A percentile compares a stretch with the other conserved stretches of the same genome.
Evolutionary conservation across 2,888 invertebrate species (phyloP).

Genomic region (Plebejus anna): DNA sequence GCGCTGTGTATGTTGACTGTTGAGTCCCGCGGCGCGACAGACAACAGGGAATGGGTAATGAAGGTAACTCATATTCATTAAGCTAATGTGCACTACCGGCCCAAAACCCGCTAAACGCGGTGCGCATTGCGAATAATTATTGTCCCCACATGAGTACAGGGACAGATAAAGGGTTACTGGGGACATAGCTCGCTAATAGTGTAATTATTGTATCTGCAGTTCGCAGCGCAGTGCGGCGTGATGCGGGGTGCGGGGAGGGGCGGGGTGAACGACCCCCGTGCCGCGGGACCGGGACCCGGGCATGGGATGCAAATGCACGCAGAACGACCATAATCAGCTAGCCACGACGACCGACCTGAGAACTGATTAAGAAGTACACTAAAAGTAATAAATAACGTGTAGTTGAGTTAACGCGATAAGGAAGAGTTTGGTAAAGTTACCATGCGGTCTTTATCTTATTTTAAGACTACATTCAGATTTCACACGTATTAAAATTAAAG

Average conservation of each 20-base stretch:
- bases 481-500: too few species aligned
- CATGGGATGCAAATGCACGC: slow-evolving; percentile 4
- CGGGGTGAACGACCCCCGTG: slow-evolving; percentile 1
- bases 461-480: background rate
- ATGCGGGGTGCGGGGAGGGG: background rate
- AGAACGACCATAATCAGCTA: background rate
- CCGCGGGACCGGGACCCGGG: background rate
- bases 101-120: background rate
- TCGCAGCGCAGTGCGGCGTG: background rate
- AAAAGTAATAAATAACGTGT: background rate
- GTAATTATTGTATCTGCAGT: slow-evolving; percentile 17
- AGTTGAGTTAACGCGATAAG: too few species aligned
- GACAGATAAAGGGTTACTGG: slow-evolving; percentile 9
- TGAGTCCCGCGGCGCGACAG: background rate
- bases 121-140: background rate
- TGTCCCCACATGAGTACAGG: background rate
- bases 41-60: background rate
- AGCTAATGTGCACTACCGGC: background rate
- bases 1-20: background rate
- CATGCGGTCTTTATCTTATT: too few species aligned
- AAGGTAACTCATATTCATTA: slow-evolving; percentile 3
- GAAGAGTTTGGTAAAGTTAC: too few species aligned
- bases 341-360: background rate
- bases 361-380: background rate
- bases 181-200: slow-evolving; percentile 1